Conservation (phyloP, 2,888 invertebrate species). For the Ectemnius continuus region DNA sequence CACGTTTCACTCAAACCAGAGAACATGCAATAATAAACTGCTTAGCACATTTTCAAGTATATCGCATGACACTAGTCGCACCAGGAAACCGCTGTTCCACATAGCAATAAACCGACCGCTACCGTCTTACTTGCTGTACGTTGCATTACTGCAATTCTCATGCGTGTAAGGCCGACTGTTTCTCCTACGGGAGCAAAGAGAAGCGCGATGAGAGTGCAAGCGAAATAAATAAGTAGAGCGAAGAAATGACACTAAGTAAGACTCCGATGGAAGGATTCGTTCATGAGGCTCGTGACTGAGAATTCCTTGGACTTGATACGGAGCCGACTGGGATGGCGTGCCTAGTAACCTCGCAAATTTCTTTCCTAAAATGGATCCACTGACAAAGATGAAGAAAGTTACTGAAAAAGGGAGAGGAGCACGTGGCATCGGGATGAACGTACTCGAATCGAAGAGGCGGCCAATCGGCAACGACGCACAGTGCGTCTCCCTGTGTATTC, state of each 20-base stretch:
- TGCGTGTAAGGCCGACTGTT: neutral
- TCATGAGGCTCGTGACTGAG: neutral
- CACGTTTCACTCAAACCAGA: neutral
- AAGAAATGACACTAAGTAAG: too few relatives aligned
- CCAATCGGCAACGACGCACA: conserved; percentile 4
- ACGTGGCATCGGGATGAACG: conserved; percentile 31
- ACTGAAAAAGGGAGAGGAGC: conserved; percentile 19
- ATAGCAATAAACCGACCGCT: neutral
- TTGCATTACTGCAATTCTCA: neutral
- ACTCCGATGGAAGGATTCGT: neutral
- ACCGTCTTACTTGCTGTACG: neutral
- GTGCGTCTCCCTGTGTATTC: too few relatives aligned
- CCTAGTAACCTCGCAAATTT: conserved; percentile 61
- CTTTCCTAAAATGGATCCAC: conserved; percentile 65
- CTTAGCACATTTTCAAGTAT: conserved; percentile 6
- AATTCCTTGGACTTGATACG: neutral
- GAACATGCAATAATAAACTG: conserved; percentile 6
- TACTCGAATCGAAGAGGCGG: conserved; percentile 42
- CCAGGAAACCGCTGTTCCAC: conserved; percentile 5
- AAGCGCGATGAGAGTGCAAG: neutral
- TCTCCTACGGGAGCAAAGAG: neutral
- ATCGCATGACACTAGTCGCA: neutral
- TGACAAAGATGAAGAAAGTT: conserved; percentile 24
- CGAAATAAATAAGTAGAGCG: too few relatives aligned
- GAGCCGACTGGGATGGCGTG: conserved; percentile 14